Base-by-base conservation (phyloP, 2,888 invertebrate genomes). In the Nomada fabriciana region DNA sequence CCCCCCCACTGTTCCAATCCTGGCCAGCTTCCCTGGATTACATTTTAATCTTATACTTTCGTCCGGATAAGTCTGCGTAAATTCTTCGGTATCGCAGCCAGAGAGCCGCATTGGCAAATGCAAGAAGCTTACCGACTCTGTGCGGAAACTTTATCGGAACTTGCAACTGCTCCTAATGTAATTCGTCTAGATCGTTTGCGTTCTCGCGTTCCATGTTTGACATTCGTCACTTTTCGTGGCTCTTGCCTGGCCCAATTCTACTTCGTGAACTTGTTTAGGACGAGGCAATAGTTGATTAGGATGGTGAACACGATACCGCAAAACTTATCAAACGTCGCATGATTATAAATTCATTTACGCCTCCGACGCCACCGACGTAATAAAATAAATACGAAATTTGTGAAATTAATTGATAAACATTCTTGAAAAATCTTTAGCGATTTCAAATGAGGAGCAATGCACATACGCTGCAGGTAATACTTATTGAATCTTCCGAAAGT, bases 271-370 rank as follows among this genome's bases (percentile, higher is more conserved):
- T 65, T 72, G 9, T 65, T 25, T 36, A 5, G 13, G 11, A 36
- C 52, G 25, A 59, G n/a, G 52, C 61, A 76, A 77, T 61, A 65
- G 60, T 52, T 43, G 43, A 50, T 13, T 52, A 52, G 10, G 25
- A 43, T 60, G 25, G n/a, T 64, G 25, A 70, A 65, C 69, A 57
- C 47, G 55, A 57, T 68, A 52, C 57, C 53, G 47, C 68, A 25
- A 57, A 70, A 61, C 53, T 60, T 55, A 18, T 53, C 65, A 60
- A 59, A 57, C 53, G 47, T 60, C 53, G 5, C 53, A 43, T 47
- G 53, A 69, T 71, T 63, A 68, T 60, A 75, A 72, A 78, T 82
- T 78, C 68, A 82, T 82, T 70, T 43, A 15, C 2, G 10, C 50
- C 60, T 20, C 70, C 36, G 36, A 50, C 50, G 60, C 50, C 36